Evolutionary conservation across 2,113 vertebrate species (phyloP).

Genomic region (Castor canadensis): DNA sequence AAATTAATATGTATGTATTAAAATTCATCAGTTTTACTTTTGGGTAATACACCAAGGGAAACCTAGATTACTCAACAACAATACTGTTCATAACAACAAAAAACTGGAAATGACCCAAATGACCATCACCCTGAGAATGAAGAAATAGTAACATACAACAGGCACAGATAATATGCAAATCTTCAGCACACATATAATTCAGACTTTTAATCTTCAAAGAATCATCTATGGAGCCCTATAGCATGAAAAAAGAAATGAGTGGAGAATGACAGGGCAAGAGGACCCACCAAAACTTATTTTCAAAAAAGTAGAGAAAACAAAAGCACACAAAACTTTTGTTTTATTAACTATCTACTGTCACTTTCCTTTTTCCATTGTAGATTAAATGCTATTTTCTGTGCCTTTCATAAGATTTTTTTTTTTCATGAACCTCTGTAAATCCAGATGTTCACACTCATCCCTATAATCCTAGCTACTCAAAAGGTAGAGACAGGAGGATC

Average conservation of each 20-base stretch:
- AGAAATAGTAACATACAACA: not conserved
- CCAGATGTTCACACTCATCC: too few relatives aligned
- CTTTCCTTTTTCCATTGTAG: not conserved
- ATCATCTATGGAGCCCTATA: not conserved
- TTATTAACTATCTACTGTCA: constrained; percentile 19
- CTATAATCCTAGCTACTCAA: too few relatives aligned
- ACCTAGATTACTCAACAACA: not conserved
- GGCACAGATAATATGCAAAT: not conserved
- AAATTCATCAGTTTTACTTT: not conserved
- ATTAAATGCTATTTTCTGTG: constrained; percentile 24
- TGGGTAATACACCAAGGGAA: not conserved
- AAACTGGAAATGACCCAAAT: not conserved
- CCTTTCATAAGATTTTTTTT: constrained; percentile 26
- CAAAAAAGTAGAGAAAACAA: constrained; percentile 23
- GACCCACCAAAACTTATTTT: not conserved
- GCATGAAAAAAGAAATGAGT: not conserved
- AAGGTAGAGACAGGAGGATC: too few relatives aligned
- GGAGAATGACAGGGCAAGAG: not conserved
- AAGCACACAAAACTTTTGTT: not conserved
- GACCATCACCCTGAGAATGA: not conserved
- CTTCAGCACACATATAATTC: not conserved
- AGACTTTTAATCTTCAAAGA: constrained; percentile 26
- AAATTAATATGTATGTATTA: constrained; percentile 15
- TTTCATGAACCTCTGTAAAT: too few relatives aligned
- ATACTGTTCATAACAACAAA: constrained; percentile 10